A percentile compares a stretch with the other conserved stretches of the same genome.
These are phyloP conservation scores for Verasper variegatus DNA, from an alignment of 2,113 vertebrate genomes.

Conservation along the genomic window DNA sequence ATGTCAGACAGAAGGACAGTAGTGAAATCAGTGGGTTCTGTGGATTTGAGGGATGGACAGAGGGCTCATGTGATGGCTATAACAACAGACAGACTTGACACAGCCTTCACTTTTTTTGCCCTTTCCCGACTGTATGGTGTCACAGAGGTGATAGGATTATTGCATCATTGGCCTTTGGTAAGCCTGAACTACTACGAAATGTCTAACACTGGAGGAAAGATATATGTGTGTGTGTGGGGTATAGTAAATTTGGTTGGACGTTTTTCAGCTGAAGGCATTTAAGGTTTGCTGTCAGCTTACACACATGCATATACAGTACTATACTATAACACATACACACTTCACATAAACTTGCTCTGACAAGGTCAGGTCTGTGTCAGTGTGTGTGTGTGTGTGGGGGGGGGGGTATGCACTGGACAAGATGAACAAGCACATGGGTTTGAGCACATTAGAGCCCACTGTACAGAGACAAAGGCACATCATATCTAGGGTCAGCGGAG, in stretches of 20 bases:
- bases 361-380: conserved; percentile 68
- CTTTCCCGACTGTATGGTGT: conserved; percentile 46
- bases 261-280: conserved; percentile 55
- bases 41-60: neutral
- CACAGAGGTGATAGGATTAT: conserved; percentile 55
- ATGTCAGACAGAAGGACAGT: neutral
- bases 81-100: conserved; percentile 47
- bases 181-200: conserved; percentile 32
- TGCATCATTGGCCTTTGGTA: conserved; percentile 37
- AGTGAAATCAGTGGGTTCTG: neutral
- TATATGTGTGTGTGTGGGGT: conserved; percentile 11
- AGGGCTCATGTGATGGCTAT: conserved; percentile 40
- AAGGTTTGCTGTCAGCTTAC: conserved; percentile 22
- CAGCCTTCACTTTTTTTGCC: conserved; percentile 32
- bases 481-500: conserved; percentile 24
- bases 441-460: conserved; percentile 27
- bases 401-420: conserved; percentile 34
- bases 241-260: conserved; percentile 53
- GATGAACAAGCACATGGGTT: conserved; percentile 43
- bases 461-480: conserved; percentile 18
- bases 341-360: conserved; percentile 47
- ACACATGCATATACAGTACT: conserved; percentile 15
- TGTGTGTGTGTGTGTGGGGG: neutral
- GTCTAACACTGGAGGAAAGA: conserved; percentile 29
- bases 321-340: conserved; percentile 24